Conservation (phyloP, 2,888 invertebrate genomes). For the Rhamnusium bicolor region DNA sequence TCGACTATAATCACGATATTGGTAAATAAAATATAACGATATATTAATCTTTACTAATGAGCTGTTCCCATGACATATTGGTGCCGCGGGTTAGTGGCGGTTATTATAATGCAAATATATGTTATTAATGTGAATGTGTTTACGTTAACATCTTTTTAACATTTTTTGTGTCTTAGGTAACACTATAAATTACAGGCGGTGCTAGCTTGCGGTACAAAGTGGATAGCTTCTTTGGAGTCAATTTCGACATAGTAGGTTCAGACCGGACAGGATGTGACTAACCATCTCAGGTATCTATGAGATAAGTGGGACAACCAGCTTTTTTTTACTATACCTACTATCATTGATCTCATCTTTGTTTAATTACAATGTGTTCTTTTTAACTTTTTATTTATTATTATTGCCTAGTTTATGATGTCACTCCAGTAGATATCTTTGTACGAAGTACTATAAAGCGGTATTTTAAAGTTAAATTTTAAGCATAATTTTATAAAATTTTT, state of each 20-base stretch:
- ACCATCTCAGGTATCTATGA: slow-evolving; percentile 29
- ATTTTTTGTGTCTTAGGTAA: slow-evolving; percentile 44
- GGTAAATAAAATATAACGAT: slow-evolving; percentile 2
- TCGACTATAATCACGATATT: neutral
- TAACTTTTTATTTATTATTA: neutral
- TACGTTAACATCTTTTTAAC: slow-evolving; percentile 45
- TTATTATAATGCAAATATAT: slow-evolving; percentile 38
- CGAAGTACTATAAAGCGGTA: neutral
- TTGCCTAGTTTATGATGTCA: neutral
- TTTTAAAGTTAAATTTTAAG: neutral
- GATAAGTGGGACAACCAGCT: slow-evolving; percentile 28
- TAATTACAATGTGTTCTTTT: slow-evolving; percentile 9
- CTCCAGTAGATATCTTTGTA: neutral
- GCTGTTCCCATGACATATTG: slow-evolving; percentile 17
- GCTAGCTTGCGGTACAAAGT: slow-evolving; percentile 23
- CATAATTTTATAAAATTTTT: too few species aligned
- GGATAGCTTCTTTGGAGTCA: slow-evolving; percentile 3
- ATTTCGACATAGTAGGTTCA: neutral
- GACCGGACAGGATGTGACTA: slow-evolving; percentile 27
- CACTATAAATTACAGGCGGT: slow-evolving; percentile 41
- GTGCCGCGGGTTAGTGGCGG: slow-evolving; percentile 32
- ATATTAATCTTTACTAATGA: slow-evolving; percentile 29
- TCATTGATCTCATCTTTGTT: slow-evolving; percentile 16
- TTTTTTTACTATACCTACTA: slow-evolving; percentile 28
- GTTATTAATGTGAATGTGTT: slow-evolving; percentile 44